These are phyloP conservation scores for Thereuonema tuberculata DNA, from an alignment of 1,140 invertebrate species.

Conservation along the genomic window DNA sequence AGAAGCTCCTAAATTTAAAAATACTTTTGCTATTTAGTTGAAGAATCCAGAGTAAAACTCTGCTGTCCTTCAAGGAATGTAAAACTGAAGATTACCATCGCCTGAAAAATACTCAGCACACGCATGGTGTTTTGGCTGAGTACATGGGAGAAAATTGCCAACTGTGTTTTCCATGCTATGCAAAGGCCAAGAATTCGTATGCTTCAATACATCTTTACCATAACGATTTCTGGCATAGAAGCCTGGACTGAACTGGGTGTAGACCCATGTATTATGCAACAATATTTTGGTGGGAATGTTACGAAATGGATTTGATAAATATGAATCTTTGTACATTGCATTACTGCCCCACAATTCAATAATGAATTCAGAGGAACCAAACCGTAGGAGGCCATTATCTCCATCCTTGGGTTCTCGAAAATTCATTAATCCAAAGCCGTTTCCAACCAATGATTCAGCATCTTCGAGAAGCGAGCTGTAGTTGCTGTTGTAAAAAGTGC, in stretches of 20 bases:
- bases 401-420: background rate
- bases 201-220: background rate
- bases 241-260: background rate
- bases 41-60: too few species aligned
- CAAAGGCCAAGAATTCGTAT: background rate
- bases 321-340: background rate
- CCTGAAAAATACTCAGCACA: background rate
- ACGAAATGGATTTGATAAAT: background rate
- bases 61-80: too few species aligned
- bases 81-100: background rate
- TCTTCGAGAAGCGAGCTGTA: background rate
- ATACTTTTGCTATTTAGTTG: too few species aligned
- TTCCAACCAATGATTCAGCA: background rate
- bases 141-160: background rate
- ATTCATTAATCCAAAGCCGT: background rate
- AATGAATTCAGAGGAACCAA: background rate
- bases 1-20: too few species aligned
- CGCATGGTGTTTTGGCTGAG: background rate
- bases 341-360: background rate
- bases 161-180: background rate
- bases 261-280: background rate
- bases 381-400: background rate
- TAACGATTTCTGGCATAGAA: background rate
- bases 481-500: background rate
- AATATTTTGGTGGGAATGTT: background rate